Evolutionary conservation across 2,888 invertebrate genomes (phyloP), one percentile per base, ranked within the genome.

Genomic region (Heterodera filipjevi): DNA sequence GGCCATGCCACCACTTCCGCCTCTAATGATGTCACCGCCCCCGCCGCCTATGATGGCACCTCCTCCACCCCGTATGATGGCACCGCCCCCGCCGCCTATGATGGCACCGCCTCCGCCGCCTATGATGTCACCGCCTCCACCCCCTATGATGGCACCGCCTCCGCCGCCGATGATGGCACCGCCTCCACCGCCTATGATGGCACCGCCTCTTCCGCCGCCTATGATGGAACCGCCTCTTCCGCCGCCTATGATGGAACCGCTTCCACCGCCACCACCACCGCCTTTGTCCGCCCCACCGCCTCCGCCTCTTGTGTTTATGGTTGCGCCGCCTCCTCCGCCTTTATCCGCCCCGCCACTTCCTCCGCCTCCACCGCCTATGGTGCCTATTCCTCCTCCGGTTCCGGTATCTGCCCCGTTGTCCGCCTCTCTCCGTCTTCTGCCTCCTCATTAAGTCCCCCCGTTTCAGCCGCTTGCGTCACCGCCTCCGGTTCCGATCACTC

Each of bases 1-100:
- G 59, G 72, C 72, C 59, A 22, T n/a, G 22, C 72, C 72, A n/a
- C 72, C 72, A 3, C 73, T 44, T 16, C 73, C 53, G 2, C 73
- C 73, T 3, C 46, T 27, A 3, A 64, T 35, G 64, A n/a, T 16
- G n/a, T 27, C 73, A 27, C 73, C 59, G 64, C 35, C 44, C 5
- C 64, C 73, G 3, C 73, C 73, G 1, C 73, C 73, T 27, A 64
- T 64, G 59, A 2, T 27, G 35, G 49, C 59, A 49, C 35, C 64
- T 1, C 35, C 35, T 27, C 73, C 73, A 1, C 73, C 73, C 1
- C 73, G 49, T 12, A n/a, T 39, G 27, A 1, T 39, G 59, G n/a
- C 59, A 27, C n/a, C 27, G 12, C 59, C 59, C 1, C 59, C 59
- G n/a, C n/a, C 12, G 16, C 49, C 39, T n/a, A n/a, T n/a, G 46